Conservation (phyloP, 2,888 invertebrate genomes). For the Parthenolecanium corni region DNA sequence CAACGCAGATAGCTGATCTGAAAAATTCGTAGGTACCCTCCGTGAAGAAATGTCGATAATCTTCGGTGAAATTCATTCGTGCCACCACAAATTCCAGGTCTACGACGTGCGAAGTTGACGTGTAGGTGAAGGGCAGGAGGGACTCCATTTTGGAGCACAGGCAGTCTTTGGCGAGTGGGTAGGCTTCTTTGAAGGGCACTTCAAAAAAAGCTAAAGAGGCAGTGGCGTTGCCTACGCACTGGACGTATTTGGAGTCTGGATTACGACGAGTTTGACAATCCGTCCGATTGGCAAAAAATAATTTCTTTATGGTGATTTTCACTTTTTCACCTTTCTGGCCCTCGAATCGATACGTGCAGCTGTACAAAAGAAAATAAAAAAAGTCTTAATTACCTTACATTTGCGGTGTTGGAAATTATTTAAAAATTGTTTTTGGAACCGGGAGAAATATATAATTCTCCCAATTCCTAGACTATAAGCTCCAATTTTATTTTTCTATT, state of each 20-base stretch:
- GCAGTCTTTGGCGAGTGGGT: slow-evolving; percentile 53
- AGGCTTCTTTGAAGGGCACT: slow-evolving; percentile 32
- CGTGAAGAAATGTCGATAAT: slow-evolving; percentile 72
- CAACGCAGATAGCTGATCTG: slow-evolving; percentile 56
- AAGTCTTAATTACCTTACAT: not conserved
- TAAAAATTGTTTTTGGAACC: not conserved
- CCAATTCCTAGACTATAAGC: too few relatives aligned
- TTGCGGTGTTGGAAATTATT: not conserved
- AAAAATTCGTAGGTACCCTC: slow-evolving; percentile 75
- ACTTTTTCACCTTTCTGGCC: slow-evolving; percentile 71
- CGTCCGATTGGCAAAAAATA: slow-evolving; percentile 49
- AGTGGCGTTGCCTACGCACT: slow-evolving; percentile 58
- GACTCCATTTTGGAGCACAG: slow-evolving; percentile 52
- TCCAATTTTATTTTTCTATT: too few relatives aligned
- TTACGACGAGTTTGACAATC: slow-evolving; percentile 49
- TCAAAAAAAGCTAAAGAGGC: slow-evolving; percentile 52
- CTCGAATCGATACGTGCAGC: slow-evolving; percentile 78
- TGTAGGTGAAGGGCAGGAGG: slow-evolving; percentile 58
- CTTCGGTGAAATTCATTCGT: slow-evolving; percentile 73
- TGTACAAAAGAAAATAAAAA: slow-evolving; percentile 40
- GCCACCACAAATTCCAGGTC: slow-evolving; percentile 70
- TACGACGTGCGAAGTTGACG: slow-evolving; percentile 61
- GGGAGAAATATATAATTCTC: not conserved
- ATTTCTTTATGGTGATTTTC: slow-evolving; percentile 59
- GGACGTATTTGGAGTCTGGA: slow-evolving; percentile 55